Conservation (phyloP, 2,113 vertebrate species). For the Bambusicola thoracicus region DNA sequence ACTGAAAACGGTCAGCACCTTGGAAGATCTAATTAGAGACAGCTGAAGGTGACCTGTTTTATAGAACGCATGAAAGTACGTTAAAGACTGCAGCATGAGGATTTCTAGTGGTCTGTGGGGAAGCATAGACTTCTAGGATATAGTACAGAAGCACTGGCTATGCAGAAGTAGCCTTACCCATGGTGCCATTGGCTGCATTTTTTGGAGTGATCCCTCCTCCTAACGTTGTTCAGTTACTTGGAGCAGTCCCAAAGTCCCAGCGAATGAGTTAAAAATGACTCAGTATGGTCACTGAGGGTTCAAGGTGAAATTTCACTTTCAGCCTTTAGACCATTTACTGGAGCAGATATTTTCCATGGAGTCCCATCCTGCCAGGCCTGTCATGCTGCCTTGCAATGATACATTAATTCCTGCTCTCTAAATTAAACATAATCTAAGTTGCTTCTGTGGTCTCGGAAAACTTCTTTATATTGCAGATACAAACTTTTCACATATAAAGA, state of each 20-base stretch:
- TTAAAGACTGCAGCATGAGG: neutral
- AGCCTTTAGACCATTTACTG: neutral
- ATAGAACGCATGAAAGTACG: neutral
- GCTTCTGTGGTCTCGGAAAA: neutral
- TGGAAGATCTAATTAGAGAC: neutral
- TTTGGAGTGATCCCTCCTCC: neutral
- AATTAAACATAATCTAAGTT: neutral
- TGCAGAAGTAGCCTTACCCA: neutral
- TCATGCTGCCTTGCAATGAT: neutral
- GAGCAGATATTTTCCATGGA: neutral
- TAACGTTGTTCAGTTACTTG: neutral
- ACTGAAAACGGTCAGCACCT: neutral
- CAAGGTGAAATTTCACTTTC: neutral
- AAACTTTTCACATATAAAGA: neutral
- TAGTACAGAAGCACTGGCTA: neutral
- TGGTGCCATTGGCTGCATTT: neutral
- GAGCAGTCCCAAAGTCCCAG: neutral
- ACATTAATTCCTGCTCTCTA: neutral
- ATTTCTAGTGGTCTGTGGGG: neutral
- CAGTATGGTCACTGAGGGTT: fast-evolving
- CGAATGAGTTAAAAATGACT: fast-evolving
- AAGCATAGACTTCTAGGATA: neutral
- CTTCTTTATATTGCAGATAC: neutral
- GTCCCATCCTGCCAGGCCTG: neutral
- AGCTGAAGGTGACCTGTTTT: neutral